Evolutionary conservation across 2,113 vertebrate species (phyloP), one percentile per base, ranked within the genome.

Genomic region (Alaudala cheleensis): DNA sequence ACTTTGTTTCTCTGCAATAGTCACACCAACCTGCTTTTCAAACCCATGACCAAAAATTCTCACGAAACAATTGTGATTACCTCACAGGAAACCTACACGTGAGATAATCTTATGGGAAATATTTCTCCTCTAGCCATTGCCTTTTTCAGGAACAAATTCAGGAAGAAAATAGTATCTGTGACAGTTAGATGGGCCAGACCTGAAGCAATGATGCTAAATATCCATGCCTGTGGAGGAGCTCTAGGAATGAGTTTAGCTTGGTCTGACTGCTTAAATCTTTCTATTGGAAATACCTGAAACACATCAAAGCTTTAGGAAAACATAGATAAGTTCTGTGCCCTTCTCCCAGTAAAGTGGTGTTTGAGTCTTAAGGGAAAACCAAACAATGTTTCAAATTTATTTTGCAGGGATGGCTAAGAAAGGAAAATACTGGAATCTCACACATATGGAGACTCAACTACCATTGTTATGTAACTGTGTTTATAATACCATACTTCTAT

Each of bases 1-100:
- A 14, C 18, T 57, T 91, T 37, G 9, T 60, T 66, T 85, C 37
- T 80, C 39, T 56, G 26, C 19, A 67, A 10, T 44, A 39, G 15
- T 79, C 19, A 53, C 25, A 72, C 5, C 28, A 57, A 65, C 15
- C 11, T 53, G 12, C 11, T 69, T 18, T 76, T 65, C 45, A 80
- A 87, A 85, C 20, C 5, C 19, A 21, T 3, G 22, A 23, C 37
- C 13, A 77, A 80, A 85, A 74, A 29, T 39, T 34, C 22, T 60
- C 57, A 29, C 0, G 0, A 37, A 83, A 61, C 3, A 22, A 8
- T 8, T 57, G 24, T 1, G 1, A 10, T 50, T 39, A 58, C 15
- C 29, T 50, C 16, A 22, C 49, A 49, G 5, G 12, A 74, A 57
- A 80, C 5, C 12, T 80, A 5, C 24, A 45, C 4, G 5, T 49